Base-by-base conservation (phyloP, 1,140 invertebrate genomes). In the Dinoponera quadriceps region DNA sequence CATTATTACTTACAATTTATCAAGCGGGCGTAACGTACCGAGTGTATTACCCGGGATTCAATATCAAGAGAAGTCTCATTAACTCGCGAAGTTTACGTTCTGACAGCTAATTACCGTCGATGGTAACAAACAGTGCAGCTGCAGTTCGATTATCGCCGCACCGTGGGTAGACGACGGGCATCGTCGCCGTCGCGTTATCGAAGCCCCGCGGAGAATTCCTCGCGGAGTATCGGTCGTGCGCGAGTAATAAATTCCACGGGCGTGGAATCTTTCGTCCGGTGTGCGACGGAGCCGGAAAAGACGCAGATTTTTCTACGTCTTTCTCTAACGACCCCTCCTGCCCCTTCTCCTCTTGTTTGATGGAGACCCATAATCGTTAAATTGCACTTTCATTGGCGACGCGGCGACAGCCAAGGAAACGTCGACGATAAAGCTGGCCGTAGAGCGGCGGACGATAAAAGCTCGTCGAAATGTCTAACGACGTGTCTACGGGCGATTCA, bases 301-400 rank as follows among this genome's bases (percentile, higher is more conserved):
- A 78, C 63, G 62, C 54, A 55, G 14, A 80, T 69, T 80, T 80
- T 69, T 80, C 51, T 57, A 7, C 62, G 51, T 55, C 54, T 9
- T 20, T 20, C 18, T 68, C 33, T 57, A 14, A 25, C 75, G 0
- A 0, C 65, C 33, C 18, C 27, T 75, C 25, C 59, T 60, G 2
- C 22, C 29, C 22, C 29, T n/a, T 25, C 0, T 27, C 49, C 5
- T n/a, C 18, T 13, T 13, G 3, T 60, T 48, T 86, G 73, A 86
- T 73, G 57, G 55, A 1, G 2, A 57, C n/a, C 55, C 38, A 78
- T 73, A 65, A 84, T 86, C 85, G 49, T 80, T 82, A 66, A 83
- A 86, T 66, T 54, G 84, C 44, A 20, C 25, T 82, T 83, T 44
- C 60, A 49, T 57, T 55, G 65, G n/a, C 16, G 57, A 7, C 22